These are phyloP conservation scores for Mesoclemmys tuberculata DNA, from an alignment of 2,113 vertebrate species.

Conservation along the genomic window DNA sequence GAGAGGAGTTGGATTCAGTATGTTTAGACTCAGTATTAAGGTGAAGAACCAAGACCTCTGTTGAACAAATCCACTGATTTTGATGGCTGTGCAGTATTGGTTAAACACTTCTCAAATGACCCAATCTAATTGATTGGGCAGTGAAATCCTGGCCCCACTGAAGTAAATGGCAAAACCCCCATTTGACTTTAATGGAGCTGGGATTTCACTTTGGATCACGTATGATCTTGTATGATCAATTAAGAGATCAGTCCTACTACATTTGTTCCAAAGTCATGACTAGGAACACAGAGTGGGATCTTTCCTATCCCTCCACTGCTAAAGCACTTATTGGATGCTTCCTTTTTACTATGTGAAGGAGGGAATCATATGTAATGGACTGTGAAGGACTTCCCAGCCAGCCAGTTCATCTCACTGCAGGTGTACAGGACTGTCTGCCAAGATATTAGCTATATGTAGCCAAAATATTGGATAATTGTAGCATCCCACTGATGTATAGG, in stretches of 20 bases:
- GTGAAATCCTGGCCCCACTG: accelerated
- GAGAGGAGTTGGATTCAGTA: neutral
- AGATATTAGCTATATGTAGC: accelerated
- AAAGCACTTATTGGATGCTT: neutral
- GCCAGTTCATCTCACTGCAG: neutral
- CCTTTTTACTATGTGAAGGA: neutral
- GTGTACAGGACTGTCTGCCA: neutral
- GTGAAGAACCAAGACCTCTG: neutral
- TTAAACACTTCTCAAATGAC: neutral
- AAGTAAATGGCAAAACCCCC: neutral
- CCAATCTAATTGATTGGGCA: neutral
- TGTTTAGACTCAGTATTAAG: neutral
- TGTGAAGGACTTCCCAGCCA: neutral
- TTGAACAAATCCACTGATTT: neutral
- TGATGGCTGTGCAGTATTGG: accelerated
- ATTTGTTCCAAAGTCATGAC: neutral
- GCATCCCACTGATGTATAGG: neutral
- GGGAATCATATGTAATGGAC: neutral
- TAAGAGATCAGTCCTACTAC: neutral
- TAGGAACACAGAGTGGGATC: neutral
- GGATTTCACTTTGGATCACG: neutral
- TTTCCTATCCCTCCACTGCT: neutral
- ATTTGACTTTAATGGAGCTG: neutral
- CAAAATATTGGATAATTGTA: neutral
- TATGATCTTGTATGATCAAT: neutral